Evolutionary conservation across 1,140 invertebrate genomes (phyloP).

Genomic region (Hycleus phaleratus): DNA sequence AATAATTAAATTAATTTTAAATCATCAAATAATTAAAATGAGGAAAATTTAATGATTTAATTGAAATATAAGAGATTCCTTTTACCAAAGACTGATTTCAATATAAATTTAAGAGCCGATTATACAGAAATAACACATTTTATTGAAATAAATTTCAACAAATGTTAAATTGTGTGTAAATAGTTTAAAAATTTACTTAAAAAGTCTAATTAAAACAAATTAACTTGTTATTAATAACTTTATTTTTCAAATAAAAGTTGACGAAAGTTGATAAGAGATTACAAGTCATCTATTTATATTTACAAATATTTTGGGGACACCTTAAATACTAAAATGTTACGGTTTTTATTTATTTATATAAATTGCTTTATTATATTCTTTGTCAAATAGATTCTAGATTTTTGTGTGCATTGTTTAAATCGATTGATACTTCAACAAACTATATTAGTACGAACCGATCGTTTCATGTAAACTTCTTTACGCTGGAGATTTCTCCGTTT

Average conservation of each 20-base stretch:
- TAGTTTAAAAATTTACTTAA: constrained; percentile 9
- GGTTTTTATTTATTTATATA: constrained; percentile 2
- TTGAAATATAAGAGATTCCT: constrained; percentile 2
- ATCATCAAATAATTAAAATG: neutral
- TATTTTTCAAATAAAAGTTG: constrained; percentile 5
- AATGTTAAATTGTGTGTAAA: no score
- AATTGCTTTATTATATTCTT: no score
- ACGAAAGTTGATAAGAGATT: constrained; percentile 3
- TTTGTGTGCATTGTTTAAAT: constrained; percentile 2
- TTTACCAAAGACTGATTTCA: constrained; percentile 15
- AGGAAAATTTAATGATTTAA: neutral
- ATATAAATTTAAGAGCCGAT: constrained; percentile 10
- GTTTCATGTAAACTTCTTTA: no score
- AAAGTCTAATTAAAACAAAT: constrained; percentile 1
- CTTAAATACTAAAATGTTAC: constrained; percentile 15
- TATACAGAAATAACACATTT: constrained; percentile 11
- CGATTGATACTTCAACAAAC: neutral
- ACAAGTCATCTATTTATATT: constrained; percentile 7
- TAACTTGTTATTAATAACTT: constrained; percentile 10
- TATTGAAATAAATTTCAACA: no score
- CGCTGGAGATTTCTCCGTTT: neutral
- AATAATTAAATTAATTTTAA: constrained; percentile 6
- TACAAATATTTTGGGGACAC: constrained; percentile 11
- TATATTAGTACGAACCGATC: neutral
- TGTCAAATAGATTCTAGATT: no score